Conservation (phyloP, 2,113 vertebrate genomes). For the Chiloscyllium plagiosum region DNA sequence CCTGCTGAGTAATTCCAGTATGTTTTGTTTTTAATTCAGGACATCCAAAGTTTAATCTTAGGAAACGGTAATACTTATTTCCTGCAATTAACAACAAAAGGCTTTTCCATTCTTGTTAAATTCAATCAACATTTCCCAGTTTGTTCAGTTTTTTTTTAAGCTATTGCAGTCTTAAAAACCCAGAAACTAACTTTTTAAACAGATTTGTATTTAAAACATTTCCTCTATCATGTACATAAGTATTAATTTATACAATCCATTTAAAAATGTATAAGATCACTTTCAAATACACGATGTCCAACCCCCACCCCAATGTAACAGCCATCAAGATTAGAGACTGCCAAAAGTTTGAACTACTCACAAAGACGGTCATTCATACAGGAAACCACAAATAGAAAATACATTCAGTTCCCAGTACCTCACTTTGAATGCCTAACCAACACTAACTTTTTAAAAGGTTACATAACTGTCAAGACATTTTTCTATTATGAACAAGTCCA, state of each 20-base stretch:
- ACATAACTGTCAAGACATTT: neutral
- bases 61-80: neutral
- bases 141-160: slow-evolving; percentile 17
- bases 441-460: neutral
- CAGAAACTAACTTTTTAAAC: neutral
- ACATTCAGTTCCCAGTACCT: neutral
- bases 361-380: slow-evolving; percentile 16
- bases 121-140: neutral
- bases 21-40: neutral
- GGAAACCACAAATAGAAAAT: neutral
- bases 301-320: too few species aligned
- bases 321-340: neutral
- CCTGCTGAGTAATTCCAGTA: neutral
- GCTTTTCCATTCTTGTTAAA: neutral
- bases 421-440: neutral
- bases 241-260: neutral
- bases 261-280: neutral
- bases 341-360: neutral
- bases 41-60: slow-evolving; percentile 3
- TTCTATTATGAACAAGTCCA: neutral
- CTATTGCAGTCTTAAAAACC: neutral
- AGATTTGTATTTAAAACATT: neutral
- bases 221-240: neutral
- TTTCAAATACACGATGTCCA: neutral
- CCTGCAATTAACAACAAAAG: neutral